phyloP scores from a whole-genome alignment of 2,113 vertebrate genomes.

The Panthera uncia region DNA sequence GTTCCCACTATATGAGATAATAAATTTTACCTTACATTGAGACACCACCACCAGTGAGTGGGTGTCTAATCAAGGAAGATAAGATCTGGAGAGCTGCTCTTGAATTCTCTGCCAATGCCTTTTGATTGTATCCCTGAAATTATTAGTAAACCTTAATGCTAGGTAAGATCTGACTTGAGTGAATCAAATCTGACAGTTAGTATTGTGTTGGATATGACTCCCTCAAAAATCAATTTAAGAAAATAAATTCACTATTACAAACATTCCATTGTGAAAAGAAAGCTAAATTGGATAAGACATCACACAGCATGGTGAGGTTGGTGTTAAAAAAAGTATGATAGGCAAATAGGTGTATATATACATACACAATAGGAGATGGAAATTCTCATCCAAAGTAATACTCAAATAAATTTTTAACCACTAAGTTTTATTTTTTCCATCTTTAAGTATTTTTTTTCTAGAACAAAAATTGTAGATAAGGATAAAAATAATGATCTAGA shows the following conservation, averaged over 20 bases:
- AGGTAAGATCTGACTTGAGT: neutral
- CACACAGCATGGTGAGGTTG: neutral
- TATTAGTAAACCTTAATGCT: neutral
- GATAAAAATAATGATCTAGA: neutral
- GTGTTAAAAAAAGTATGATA: neutral
- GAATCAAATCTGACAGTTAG: neutral
- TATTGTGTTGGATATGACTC: neutral
- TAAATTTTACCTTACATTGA: neutral
- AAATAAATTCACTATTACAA: neutral
- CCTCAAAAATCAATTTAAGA: neutral
- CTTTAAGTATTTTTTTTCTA: neutral
- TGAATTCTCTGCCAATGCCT: neutral
- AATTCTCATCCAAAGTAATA: neutral
- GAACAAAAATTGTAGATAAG: neutral
- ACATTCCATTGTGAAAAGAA: neutral
- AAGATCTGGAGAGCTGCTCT: neutral
- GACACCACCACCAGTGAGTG: neutral
- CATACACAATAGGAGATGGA: neutral
- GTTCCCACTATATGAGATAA: neutral
- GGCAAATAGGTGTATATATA: neutral
- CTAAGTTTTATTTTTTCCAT: neutral
- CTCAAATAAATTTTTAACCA: neutral
- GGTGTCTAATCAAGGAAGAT: neutral
- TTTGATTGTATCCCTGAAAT: neutral
- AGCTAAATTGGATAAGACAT: neutral